Conservation (phyloP, 2,113 vertebrate species). For the Sula dactylatra region DNA sequence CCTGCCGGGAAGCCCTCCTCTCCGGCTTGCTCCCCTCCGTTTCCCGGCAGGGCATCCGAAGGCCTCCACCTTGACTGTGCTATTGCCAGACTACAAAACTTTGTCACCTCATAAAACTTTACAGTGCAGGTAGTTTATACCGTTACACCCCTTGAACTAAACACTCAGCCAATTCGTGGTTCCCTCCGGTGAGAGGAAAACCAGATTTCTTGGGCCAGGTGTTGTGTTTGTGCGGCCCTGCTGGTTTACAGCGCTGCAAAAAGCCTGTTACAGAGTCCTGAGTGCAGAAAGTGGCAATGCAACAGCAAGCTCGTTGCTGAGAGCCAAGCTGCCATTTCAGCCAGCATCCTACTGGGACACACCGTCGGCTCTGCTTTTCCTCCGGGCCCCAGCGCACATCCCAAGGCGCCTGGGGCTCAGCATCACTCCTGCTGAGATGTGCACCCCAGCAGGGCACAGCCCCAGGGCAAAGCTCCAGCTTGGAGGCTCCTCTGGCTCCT, state of each 20-base stretch:
- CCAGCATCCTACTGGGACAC: not conserved
- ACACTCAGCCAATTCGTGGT: not conserved
- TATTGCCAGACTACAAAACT: conserved; percentile 29
- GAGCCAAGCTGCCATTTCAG: not conserved
- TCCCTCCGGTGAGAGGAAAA: not conserved
- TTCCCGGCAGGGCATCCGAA: not conserved
- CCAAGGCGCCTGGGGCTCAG: rapidly evolving
- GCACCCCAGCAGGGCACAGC: not conserved
- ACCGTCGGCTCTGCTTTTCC: rapidly evolving
- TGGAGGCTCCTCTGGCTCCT: not conserved
- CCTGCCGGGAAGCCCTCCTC: not conserved
- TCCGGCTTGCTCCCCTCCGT: not conserved
- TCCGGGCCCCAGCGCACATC: rapidly evolving
- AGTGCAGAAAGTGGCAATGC: not conserved
- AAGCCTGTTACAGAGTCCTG: not conserved
- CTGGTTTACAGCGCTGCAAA: not conserved
- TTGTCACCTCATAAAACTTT: conserved; percentile 46
- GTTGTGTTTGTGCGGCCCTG: not conserved
- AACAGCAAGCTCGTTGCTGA: not conserved
- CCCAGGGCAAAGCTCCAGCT: not conserved
- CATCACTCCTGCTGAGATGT: rapidly evolving
- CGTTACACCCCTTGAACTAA: not conserved
- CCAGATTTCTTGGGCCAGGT: not conserved
- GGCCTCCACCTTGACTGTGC: not conserved
- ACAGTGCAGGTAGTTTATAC: conserved; percentile 17